Base-by-base conservation (phyloP, 2,888 invertebrate species). In the Oscheius sp. region DNA sequence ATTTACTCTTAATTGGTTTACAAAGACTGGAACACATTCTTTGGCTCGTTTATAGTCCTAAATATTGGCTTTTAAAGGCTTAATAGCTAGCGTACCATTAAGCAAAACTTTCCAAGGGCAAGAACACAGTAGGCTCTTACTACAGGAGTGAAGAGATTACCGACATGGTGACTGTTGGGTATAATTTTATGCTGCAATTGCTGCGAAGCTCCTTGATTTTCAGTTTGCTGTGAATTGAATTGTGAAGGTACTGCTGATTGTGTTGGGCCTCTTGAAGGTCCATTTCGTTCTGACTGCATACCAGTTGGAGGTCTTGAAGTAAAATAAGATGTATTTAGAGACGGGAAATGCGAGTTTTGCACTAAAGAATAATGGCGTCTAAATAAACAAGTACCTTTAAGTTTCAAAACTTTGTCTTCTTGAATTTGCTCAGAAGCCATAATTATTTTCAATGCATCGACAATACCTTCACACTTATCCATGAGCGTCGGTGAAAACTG, bases 11-110 rank as follows among this genome's bases (percentile, higher is more conserved):
- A 92, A 88, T 76, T 92, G 88, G 57, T 88, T 86, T 0, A 91
- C 91, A 67, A 92, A 88, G 63, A 90, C 89, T 25, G 91, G 91
- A 70, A 92, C 90, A 67, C 90, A 89, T 70, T 89, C 89, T 74
- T 90, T 90, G 15, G 92, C 92, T 45, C 90, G 86, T 15, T 86
- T 88, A 69, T 91, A 91, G 85, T 92, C 90, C 71, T 91, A 90
- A 74, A 92, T 91, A 82, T 25, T 90, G 77, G 90, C 89, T 15
- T 17, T n/a, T 45, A 58, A 20, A 92, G 88, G 82, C 91, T 91
- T 31, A 12, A 63, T 55, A 33, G 25, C 70, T 31, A 31, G 31
- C 50, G 23, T 42, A 75, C 74, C 75, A 75, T 70, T 15, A 82
- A 65, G 58, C 61, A 90, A 64, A 82, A 71, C 82, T 82, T 81